phyloP scores from a whole-genome alignment of 92 coral and sea anemone species.

The Bergia puertoricense region DNA sequence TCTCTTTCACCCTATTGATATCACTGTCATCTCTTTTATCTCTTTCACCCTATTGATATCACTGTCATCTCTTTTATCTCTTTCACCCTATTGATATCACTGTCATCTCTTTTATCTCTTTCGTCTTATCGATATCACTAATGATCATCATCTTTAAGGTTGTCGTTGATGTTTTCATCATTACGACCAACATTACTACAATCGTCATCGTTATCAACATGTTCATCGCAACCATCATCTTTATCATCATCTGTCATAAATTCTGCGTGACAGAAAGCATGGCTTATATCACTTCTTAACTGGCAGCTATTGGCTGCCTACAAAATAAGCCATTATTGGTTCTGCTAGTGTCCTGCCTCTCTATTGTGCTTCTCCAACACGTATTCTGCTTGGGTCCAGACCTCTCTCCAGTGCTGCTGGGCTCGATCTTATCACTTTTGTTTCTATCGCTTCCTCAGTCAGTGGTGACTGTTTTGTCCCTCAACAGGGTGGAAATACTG shows the following conservation, averaged over 20 bases:
- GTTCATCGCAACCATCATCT: neutral
- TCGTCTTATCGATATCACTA: neutral
- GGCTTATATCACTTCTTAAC: neutral
- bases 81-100: too few relatives aligned
- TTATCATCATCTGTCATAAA: neutral
- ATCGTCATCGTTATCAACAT: neutral
- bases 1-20: too few relatives aligned
- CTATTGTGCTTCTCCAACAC: neutral
- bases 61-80: neutral
- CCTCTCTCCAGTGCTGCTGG: neutral
- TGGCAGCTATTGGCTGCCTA: neutral
- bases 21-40: too few relatives aligned
- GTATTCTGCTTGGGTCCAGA: neutral
- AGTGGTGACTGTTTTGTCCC: constrained; percentile 29
- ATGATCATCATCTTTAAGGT: neutral
- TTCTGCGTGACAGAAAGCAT: neutral
- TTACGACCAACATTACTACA: neutral
- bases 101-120: too few relatives aligned
- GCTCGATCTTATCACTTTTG: neutral
- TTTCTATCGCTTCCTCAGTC: constrained; percentile 13
- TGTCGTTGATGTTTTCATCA: neutral
- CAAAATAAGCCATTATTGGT: neutral
- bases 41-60: neutral
- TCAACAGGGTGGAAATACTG: constrained; percentile 36
- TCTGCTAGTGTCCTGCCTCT: neutral